These are phyloP conservation scores for Magallana nippona DNA, from an alignment of 2,888 invertebrate species.

Conservation along the genomic window DNA sequence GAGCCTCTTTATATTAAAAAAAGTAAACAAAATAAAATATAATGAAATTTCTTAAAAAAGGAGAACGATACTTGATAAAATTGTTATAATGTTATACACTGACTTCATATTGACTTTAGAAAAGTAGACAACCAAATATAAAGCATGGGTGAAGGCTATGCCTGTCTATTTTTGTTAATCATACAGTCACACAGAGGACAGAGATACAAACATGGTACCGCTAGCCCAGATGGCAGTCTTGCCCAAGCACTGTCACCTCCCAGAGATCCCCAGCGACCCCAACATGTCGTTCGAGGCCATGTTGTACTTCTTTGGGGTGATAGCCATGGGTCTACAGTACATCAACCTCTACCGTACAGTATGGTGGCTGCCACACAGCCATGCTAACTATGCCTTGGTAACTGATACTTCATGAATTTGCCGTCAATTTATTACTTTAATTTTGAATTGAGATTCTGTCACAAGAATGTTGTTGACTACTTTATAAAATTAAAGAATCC, in stretches of 20 bases:
- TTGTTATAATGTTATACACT: no score
- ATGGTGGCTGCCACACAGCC: slow-evolving; percentile 98
- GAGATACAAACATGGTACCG: slow-evolving; percentile 71
- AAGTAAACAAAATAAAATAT: no score
- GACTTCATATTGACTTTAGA: no score
- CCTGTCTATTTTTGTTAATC: no score
- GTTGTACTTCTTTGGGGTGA: slow-evolving; percentile 88
- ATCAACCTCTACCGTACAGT: slow-evolving; percentile 96
- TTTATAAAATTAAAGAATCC: no score
- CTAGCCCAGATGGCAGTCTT: slow-evolving; percentile 73
- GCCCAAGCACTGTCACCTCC: slow-evolving; percentile 78
- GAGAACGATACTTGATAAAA: no score
- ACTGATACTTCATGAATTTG: slow-evolving; percentile 75
- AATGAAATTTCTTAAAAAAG: no score
- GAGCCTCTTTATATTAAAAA: no score
- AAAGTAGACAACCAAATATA: no score
- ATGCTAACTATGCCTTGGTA: slow-evolving; percentile 93
- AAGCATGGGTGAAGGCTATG: no score
- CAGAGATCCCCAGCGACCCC: slow-evolving; percentile 86
- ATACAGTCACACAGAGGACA: slow-evolving; percentile 68
- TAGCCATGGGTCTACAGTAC: slow-evolving; percentile 90
- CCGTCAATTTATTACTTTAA: not conserved
- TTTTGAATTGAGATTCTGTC: not conserved
- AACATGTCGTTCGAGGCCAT: slow-evolving; percentile 92
- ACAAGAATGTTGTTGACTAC: not conserved